Evolutionary conservation across 1,140 invertebrate species (phyloP).

Genomic region (Pogonomyrmex barbatus): DNA sequence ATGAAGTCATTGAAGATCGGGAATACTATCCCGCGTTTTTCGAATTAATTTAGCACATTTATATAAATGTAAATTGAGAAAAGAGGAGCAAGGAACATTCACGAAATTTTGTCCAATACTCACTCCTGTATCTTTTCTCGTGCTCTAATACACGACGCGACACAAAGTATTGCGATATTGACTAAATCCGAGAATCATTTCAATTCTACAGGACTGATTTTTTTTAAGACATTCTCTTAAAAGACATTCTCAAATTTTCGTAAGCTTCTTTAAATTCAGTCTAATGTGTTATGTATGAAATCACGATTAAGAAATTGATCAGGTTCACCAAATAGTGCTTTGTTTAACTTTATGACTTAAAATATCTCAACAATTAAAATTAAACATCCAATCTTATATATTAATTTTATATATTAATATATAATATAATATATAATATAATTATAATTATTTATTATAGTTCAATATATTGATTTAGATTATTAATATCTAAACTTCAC

Average conservation of each 20-base stretch:
- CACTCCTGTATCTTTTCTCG: constrained; percentile 13
- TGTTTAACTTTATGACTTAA: neutral
- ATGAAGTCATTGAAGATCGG: constrained; percentile 4
- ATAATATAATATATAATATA: too few relatives aligned
- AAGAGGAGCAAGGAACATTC: neutral
- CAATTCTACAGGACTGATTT: neutral
- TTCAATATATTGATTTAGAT: neutral
- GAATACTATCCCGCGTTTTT: neutral
- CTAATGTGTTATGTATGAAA: neutral
- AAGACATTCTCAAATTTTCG: neutral
- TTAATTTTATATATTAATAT: neutral
- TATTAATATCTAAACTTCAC: neutral
- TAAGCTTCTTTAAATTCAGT: constrained; percentile 4
- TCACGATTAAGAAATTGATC: constrained; percentile 17
- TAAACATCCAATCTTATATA: neutral
- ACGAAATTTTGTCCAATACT: neutral
- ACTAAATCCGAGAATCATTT: neutral
- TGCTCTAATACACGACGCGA: neutral
- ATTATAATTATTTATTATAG: too few relatives aligned
- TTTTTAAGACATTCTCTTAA: neutral
- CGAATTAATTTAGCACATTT: neutral
- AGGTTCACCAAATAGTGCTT: neutral
- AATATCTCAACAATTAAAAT: neutral
- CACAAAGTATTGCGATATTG: neutral
- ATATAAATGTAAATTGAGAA: constrained; percentile 8